Conservation (phyloP, 2,888 invertebrate genomes). For the Oxyteleia sp. region DNA sequence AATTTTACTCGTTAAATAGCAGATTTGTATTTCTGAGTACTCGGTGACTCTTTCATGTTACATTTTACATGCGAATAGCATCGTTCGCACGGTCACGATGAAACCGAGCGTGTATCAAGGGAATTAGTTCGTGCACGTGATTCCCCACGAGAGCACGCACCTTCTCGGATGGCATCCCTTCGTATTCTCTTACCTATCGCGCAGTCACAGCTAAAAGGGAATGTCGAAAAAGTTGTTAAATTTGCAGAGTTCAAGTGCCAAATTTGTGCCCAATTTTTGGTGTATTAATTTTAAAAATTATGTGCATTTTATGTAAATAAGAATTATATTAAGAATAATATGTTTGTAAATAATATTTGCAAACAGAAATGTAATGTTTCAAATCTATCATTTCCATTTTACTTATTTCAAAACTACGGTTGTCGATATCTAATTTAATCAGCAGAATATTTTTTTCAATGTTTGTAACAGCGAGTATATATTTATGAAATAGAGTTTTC, state of each 20-base stretch:
- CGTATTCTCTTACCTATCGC: conserved; percentile 40
- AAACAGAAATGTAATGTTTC: no score
- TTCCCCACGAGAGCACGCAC: conserved; percentile 80
- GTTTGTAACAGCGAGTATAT: no score
- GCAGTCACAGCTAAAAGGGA: conserved; percentile 12
- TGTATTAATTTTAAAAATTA: conserved; percentile 4
- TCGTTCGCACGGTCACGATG: conserved; percentile 64
- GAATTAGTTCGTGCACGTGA: conserved; percentile 83
- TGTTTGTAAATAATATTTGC: no score
- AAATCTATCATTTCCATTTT: no score
- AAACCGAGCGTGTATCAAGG: conserved; percentile 77
- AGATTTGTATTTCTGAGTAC: conserved; percentile 64
- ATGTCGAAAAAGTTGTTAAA: conserved; percentile 24
- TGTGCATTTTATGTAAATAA: no score
- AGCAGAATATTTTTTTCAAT: no score
- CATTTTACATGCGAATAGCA: conserved; percentile 68
- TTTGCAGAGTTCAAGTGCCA: conserved; percentile 13
- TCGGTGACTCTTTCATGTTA: conserved; percentile 57
- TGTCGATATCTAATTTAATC: no score
- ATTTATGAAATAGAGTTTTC: conserved; percentile 7
- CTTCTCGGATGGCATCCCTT: conserved; percentile 60
- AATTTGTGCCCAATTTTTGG: conserved; percentile 4
- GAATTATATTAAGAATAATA: no score
- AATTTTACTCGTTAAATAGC: conserved; percentile 61
- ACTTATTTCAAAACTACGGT: no score